phyloP scores from a whole-genome alignment of 2,797 vertebrate species.

The Mus caroli region DNA sequence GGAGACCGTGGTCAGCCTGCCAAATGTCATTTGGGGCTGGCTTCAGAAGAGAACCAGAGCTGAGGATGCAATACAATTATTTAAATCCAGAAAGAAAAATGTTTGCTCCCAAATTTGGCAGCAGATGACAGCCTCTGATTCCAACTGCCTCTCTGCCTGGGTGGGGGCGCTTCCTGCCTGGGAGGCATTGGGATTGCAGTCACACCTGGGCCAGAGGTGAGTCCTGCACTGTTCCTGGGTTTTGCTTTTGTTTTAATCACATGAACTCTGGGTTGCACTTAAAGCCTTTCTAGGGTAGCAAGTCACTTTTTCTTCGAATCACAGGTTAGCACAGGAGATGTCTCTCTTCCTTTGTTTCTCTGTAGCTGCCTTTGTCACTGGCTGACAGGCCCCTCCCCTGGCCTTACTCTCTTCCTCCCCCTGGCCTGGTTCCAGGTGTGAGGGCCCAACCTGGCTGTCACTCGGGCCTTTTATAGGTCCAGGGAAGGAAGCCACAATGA shows the following conservation, averaged over 20 bases:
- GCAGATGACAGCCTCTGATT: slow-evolving; percentile 58
- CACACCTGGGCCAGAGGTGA: neutral
- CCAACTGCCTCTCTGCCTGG: neutral
- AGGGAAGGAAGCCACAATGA: neutral
- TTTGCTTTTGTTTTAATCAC: neutral
- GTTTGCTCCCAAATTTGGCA: slow-evolving; percentile 82
- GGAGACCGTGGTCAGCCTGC: slow-evolving; percentile 77
- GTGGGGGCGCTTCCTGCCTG: neutral
- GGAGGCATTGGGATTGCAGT: rapidly evolving
- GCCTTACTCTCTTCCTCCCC: neutral
- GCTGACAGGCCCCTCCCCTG: slow-evolving; percentile 51
- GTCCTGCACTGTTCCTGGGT: neutral
- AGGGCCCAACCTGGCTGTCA: slow-evolving; percentile 57
- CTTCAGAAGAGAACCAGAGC: slow-evolving; percentile 81
- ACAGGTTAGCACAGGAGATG: slow-evolving; percentile 58
- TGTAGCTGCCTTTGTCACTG: slow-evolving; percentile 67
- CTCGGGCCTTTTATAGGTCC: slow-evolving; percentile 59
- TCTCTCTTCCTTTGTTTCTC: slow-evolving; percentile 74
- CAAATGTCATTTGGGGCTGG: slow-evolving; percentile 82
- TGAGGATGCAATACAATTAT: slow-evolving; percentile 80
- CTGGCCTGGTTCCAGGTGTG: neutral
- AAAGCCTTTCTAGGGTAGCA: neutral
- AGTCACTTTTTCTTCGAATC: slow-evolving; percentile 40
- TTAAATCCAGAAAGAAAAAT: slow-evolving; percentile 86
- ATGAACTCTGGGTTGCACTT: neutral